phyloP scores from a whole-genome alignment of 2,888 invertebrate species.

The Melitaea athalia region DNA sequence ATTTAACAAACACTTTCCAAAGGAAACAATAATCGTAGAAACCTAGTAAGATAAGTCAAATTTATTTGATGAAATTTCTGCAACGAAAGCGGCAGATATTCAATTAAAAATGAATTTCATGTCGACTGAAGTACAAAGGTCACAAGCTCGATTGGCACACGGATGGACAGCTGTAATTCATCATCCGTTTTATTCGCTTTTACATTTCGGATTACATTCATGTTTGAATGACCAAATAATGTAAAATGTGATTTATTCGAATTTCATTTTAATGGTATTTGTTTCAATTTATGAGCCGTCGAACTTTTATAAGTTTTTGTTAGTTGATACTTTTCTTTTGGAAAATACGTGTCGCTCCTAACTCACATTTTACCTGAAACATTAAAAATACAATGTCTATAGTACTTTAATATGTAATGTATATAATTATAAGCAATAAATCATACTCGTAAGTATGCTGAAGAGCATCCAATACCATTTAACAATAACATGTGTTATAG shows the following conservation, averaged over 20 bases:
- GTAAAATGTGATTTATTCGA: not conserved
- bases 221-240: not conserved
- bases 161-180: slow-evolving; percentile 38
- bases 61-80: slow-evolving; percentile 11
- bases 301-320: too few species aligned
- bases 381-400: not conserved
- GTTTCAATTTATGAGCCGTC: too few species aligned
- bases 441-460: slow-evolving; percentile 44
- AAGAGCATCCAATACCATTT: slow-evolving; percentile 63
- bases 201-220: slow-evolving; percentile 9
- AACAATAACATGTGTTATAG: slow-evolving; percentile 69
- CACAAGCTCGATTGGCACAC: slow-evolving; percentile 33
- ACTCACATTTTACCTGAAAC: not conserved
- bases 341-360: too few species aligned
- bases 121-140: slow-evolving; percentile 32
- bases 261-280: not conserved
- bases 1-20: not conserved
- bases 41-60: not conserved
- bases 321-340: too few species aligned
- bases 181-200: slow-evolving; percentile 34
- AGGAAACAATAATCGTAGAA: not conserved
- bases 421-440: slow-evolving; percentile 41
- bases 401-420: not conserved
- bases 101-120: slow-evolving; percentile 51
- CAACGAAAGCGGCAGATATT: slow-evolving; percentile 27